Base-by-base conservation (phyloP, 2,113 vertebrate genomes). In the Leptobrachium leishanense region DNA sequence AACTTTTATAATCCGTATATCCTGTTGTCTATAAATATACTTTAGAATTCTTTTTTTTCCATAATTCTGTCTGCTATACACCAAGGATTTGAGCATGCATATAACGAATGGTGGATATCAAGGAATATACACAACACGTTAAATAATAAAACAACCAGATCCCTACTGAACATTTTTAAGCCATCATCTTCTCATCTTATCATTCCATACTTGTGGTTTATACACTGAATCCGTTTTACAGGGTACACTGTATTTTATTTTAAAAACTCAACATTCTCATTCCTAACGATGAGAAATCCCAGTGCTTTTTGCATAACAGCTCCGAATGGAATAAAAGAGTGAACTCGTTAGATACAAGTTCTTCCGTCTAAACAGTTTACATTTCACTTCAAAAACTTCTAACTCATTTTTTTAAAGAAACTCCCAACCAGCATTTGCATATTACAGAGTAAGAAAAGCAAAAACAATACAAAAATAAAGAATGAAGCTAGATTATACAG, bases 351-450 rank as follows among this genome's bases (percentile, higher is more conserved):
- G 9, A 59, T 59, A 59, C 10, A 59, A 59, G 13, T 59, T 3
- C 13, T 57, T 57, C 13, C 13, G 55, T 59, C 10, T 59, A 1
- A 59, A 59, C 13, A 15, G 55, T 59, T 11, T 59, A 15, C 13
- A 11, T 15, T 59, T 59, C 55, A 59, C 13, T 11, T 59, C 55
- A 59, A 15, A 12, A 59, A 8, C 13, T 1, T 59, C 13, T 12
- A 59, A 54, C 3, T 3, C 10, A 11, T 8, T n/a, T n/a, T n/a
- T 59, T 12, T 54, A 66, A 75, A 67, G 39, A 50, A 50, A 75
- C 43, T 3, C 62, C 46, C 39, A 75, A 50, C 62, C 44, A 54
- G 6, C 8, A 69, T 77, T 69, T 70, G 20, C 66, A 69, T 46
- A 59, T 70, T 10, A 50, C 66, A 77, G n/a, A 42, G 9, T 41